Conservation (phyloP, 1,140 invertebrate species). For the Cardiocondyla obscurior region DNA sequence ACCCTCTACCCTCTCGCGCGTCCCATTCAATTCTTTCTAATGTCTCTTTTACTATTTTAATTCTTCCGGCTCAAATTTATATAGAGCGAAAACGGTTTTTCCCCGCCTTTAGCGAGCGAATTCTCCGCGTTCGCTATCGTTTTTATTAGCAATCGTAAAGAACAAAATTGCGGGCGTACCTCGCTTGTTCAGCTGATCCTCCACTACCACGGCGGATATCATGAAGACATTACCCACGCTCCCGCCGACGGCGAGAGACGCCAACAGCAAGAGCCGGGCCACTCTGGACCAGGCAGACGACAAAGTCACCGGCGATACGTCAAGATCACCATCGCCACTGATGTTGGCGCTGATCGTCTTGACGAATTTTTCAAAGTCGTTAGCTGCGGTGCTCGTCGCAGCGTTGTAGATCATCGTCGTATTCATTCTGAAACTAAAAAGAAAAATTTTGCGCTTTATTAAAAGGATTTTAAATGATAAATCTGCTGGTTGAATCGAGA, state of each 20-base stretch:
- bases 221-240: conserved; percentile 91
- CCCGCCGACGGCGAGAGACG: conserved; percentile 87
- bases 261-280: conserved; percentile 87
- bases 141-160: conserved; percentile 23
- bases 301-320: conserved; percentile 86
- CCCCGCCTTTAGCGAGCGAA: neutral
- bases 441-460: neutral
- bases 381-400: conserved; percentile 71
- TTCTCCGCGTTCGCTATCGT: neutral
- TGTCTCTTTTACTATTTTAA: conserved; percentile 41
- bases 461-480: neutral
- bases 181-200: conserved; percentile 88
- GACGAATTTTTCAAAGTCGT: conserved; percentile 67
- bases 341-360: conserved; percentile 62
- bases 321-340: conserved; percentile 70
- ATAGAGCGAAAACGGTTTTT: conserved; percentile 7
- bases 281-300: conserved; percentile 88
- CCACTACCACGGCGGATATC: conserved; percentile 90
- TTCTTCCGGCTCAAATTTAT: conserved; percentile 30
- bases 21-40: neutral
- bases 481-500: neutral
- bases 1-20: neutral
- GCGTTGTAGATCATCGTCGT: conserved; percentile 51
- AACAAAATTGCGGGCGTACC: conserved; percentile 80
- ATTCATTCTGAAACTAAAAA: conserved; percentile 67